Base-by-base conservation (phyloP, 2,797 vertebrate species). In the Masticophis lateralis region DNA sequence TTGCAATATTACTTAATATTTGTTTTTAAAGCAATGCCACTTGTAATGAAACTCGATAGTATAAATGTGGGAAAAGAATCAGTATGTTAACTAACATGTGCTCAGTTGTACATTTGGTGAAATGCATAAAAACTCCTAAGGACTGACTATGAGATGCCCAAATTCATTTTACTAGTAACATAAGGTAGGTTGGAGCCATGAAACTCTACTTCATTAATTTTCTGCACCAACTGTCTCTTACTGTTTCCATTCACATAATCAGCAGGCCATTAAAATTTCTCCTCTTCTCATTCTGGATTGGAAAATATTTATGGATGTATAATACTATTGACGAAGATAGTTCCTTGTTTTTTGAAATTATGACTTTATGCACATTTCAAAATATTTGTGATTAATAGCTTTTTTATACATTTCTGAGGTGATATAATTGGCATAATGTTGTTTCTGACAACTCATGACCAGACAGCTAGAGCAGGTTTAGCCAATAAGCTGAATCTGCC, bases 121-220 rank as follows among this genome's bases (percentile, higher is more conserved):
- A 96, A 95, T 92, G 96, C 96, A 95, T 95, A 96, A 97, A 97
- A 96, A 94, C 94, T 97, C 95, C 94, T 94, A 96, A 97, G 96
- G 95, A 96, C 93, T 96, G 87, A 97, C 92, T 94, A 94, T 95
- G 94, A 97, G 97, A 94, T 97, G 96, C 96, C 95, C 95, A 97
- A 97, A 97, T 95, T 96, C 97, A 97, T 97, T 97, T 97, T 96
- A 97, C 94, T 97, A 94, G 95, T 97, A 96, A 96, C 95, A 97
- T 97, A 97, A 96, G 95, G 96, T 95, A 97, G 96, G 96, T 96
- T 97, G 96, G 96, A 97, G 95, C 96, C 95, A 97, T 96, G 97
- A 97, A 97, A 97, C 95, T 96, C 96, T 97, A 97, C 96, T 97
- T 97, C 97, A 97, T 97, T 97, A 97, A 97, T 97, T 97, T 97